These are phyloP conservation scores for Xyliphius kryptos DNA, from an alignment of 2,113 vertebrate genomes.

Conservation along the genomic window DNA sequence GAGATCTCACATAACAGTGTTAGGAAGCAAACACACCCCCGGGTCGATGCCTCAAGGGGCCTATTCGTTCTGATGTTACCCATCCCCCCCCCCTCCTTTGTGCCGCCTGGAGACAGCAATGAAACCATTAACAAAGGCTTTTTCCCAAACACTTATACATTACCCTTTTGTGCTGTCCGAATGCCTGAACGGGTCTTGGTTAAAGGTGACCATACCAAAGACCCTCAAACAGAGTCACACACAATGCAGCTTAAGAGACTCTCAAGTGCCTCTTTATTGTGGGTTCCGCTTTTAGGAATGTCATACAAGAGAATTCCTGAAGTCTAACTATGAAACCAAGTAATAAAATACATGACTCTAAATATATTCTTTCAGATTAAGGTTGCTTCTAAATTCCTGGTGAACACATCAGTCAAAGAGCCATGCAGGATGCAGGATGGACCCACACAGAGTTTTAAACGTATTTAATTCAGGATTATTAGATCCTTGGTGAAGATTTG, in stretches of 20 bases:
- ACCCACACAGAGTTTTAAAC: no score
- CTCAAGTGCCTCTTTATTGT: neutral
- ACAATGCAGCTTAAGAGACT: conserved; percentile 18
- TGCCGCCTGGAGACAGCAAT: conserved; percentile 10
- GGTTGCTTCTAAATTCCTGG: no score
- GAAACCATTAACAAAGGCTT: conserved; percentile 10
- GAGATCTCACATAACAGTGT: neutral
- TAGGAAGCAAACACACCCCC: neutral
- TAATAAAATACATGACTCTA: no score
- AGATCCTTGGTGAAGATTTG: no score
- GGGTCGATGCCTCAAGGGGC: neutral
- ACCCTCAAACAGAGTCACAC: conserved; percentile 7
- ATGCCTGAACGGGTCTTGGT: conserved; percentile 37
- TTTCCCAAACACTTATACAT: conserved; percentile 1
- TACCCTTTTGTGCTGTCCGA: conserved; percentile 26
- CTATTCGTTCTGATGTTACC: neutral
- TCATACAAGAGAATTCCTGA: neutral
- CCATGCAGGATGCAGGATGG: no score
- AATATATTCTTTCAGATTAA: no score
- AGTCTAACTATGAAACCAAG: no score
- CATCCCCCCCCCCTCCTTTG: conserved; percentile 23
- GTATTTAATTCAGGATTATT: no score
- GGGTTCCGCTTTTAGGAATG: neutral
- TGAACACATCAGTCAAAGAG: no score
- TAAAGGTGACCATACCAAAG: conserved; percentile 30